phyloP scores from a whole-genome alignment of 2,113 vertebrate species.

The Neodontobutis hainanensis region DNA sequence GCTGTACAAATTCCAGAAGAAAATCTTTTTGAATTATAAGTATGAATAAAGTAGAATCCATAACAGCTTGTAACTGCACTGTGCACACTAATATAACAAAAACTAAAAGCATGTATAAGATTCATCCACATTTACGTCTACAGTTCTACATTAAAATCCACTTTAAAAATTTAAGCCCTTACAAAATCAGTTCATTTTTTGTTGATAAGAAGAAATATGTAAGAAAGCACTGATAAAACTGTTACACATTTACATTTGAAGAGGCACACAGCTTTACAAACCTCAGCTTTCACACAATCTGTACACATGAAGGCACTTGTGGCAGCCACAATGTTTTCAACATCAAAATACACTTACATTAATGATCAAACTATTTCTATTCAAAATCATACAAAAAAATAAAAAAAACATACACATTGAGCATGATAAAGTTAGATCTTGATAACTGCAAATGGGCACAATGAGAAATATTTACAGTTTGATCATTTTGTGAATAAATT shows the following conservation, averaged over 20 bases:
- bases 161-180: conserved; percentile 10
- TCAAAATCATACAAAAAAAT: neutral
- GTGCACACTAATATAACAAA: neutral
- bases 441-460: conserved; percentile 12
- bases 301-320: conserved; percentile 75
- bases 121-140: conserved; percentile 20
- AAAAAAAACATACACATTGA: conserved; percentile 34
- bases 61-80: neutral
- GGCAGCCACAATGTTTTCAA: conserved; percentile 68
- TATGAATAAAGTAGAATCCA: neutral
- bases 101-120: conserved; percentile 13
- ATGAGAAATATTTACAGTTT: conserved; percentile 51
- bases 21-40: conserved; percentile 10
- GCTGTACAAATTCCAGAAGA: conserved; percentile 49
- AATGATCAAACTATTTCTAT: neutral
- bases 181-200: neutral
- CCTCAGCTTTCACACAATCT: conserved; percentile 29
- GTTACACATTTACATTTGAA: neutral
- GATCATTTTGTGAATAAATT: neutral
- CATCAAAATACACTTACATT: conserved; percentile 27
- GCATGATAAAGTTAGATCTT: neutral
- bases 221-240: neutral
- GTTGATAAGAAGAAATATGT: neutral
- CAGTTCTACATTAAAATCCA: conserved; percentile 16
- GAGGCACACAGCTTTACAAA: neutral